These are phyloP conservation scores for Platyrinchus mystaceus DNA, from an alignment of 2,797 vertebrate species.

Conservation along the genomic window DNA sequence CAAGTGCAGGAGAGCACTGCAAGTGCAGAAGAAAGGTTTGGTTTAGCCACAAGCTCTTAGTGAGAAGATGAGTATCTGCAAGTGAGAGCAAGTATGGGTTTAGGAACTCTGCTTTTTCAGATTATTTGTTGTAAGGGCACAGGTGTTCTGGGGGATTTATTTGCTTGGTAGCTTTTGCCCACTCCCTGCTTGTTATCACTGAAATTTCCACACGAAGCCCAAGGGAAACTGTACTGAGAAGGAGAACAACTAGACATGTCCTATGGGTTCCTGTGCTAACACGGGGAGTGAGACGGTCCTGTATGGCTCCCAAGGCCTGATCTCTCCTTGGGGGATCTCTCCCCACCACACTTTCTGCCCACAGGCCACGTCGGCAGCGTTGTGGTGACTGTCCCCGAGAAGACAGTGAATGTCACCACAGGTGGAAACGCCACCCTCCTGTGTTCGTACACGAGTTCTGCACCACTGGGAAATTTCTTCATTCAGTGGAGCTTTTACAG, in stretches of 20 bases:
- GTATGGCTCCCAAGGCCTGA: background rate
- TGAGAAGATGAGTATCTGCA: background rate
- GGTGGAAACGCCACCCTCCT: constrained; percentile 69
- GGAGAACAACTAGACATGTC: background rate
- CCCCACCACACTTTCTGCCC: constrained; percentile 31
- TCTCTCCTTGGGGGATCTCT: background rate
- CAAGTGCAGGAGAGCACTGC: background rate
- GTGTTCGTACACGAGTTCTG: constrained; percentile 58
- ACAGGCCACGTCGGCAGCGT: constrained; percentile 58
- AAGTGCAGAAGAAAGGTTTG: background rate
- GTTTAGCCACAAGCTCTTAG: background rate
- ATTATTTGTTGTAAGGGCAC: background rate
- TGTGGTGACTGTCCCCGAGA: constrained; percentile 67
- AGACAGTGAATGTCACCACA: constrained; percentile 65
- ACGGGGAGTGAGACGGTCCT: background rate
- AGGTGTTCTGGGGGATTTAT: background rate
- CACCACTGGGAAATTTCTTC: background rate
- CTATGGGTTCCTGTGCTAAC: background rate
- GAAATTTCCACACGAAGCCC: background rate
- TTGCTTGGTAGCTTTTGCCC: background rate
- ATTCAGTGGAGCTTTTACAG: constrained; percentile 78
- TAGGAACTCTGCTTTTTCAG: background rate
- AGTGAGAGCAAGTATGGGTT: background rate
- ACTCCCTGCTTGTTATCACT: background rate
- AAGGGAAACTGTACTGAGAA: background rate